Evolutionary conservation across 2,888 invertebrate species (phyloP), one percentile per base, ranked within the genome.

Genomic region (Lycophotia porphyrea): DNA sequence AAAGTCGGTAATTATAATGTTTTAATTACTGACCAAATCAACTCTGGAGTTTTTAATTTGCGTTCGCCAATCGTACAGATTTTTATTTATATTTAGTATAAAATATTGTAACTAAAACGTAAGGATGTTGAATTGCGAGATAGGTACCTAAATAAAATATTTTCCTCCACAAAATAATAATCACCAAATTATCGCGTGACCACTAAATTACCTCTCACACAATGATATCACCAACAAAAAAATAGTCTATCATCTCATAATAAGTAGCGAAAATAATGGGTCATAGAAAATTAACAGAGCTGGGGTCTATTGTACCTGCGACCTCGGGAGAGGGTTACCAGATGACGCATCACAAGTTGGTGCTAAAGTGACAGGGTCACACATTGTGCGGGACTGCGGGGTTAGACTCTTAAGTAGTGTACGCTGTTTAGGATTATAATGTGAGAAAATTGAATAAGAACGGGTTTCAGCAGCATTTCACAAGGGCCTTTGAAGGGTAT

Each of bases 311-410:
- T 84, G 78, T 87, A 81, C 83, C 81, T 39, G 39, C 61, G 70
- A 70, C 80, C 82, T 61, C 77, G 42, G 71, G 75, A 75, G 78
- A 82, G 84, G 82, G 88, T 87, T 81, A 72, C 76, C 84, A 90
- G 87, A 89, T 90, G 90, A 88, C 91, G 85, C 88, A 81, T 87
- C 78, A 85, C 83, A 89, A 90, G 79, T 89, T 90, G 66, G 76
- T 77, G 71, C 74, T 74, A 74, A 77, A 61, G 76, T 75, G 85
- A 87, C 87, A 82, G 86, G 89, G 88, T 82, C 85, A 76, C 85
- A 82, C 82, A 86, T 89, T 90, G 90, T 91, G 86, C 64, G 79
- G 82, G 71, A 78, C 78, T 80, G 72, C 76, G 80, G 87, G 88
- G 87, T 88, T 88, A 87, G 84, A 88, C 84, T 91, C 79, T 76